Conservation (phyloP, 2,113 vertebrate species). For the Poeciliopsis retropinna region DNA sequence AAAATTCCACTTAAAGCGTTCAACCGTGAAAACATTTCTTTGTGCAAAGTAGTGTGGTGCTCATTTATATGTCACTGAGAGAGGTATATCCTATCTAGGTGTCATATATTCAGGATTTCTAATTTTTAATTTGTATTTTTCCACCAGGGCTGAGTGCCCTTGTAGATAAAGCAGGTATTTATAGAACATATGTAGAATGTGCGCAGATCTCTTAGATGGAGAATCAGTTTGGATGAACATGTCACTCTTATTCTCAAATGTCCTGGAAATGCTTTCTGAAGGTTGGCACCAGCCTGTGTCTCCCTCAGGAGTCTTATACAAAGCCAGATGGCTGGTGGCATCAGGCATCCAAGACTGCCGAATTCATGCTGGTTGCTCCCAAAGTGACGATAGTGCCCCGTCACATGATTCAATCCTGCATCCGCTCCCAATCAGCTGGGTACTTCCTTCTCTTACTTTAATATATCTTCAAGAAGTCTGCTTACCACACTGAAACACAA, state of each 20-base stretch:
- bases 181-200: constrained; percentile 46
- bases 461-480: constrained; percentile 28
- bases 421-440: constrained; percentile 50
- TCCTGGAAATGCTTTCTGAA: constrained; percentile 69
- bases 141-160: background rate
- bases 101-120: constrained; percentile 1
- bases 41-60: background rate
- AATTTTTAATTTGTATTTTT: background rate
- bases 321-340: constrained; percentile 76
- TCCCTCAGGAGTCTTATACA: constrained; percentile 70
- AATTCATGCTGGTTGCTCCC: constrained; percentile 67
- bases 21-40: constrained; percentile 10
- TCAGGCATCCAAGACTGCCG: constrained; percentile 66
- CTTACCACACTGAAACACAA: background rate
- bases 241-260: constrained; percentile 68
- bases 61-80: constrained; percentile 20
- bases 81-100: background rate
- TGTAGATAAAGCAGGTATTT: constrained; percentile 7
- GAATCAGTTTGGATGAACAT: constrained; percentile 46
- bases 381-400: constrained; percentile 59
- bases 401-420: constrained; percentile 56
- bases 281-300: constrained; percentile 66
- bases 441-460: constrained; percentile 36
- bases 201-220: constrained; percentile 27
- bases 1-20: background rate